A percentile compares a stretch with the other conserved stretches of the same genome.
Conservation (phyloP, 2,797 vertebrate species). For the Esox lucius region DNA sequence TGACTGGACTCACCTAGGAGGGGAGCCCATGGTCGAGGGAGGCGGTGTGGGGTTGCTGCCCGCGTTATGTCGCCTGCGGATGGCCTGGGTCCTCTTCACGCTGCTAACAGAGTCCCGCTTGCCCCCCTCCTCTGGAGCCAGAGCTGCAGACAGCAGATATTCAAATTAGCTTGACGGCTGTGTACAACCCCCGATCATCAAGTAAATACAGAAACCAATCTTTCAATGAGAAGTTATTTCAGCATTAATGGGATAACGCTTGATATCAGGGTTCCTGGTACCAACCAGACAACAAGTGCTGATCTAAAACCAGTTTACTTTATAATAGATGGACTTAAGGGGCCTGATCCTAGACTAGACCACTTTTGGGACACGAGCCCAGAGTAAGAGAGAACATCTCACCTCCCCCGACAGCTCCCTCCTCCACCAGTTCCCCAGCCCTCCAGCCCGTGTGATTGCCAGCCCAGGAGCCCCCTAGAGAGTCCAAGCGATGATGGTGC, state of each 20-base stretch:
- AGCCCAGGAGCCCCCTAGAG: slow-evolving; percentile 77
- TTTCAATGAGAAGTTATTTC: background rate
- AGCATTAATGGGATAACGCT: background rate
- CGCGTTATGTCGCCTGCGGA: slow-evolving; percentile 87
- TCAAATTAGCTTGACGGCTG: background rate
- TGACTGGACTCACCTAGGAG: slow-evolving; percentile 79
- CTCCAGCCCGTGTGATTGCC: slow-evolving; percentile 88
- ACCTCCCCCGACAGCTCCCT: slow-evolving; percentile 90
- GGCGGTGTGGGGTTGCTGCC: slow-evolving; percentile 91
- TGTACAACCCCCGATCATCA: background rate
- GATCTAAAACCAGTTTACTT: background rate
- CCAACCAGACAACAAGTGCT: background rate
- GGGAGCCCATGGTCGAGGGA: slow-evolving; percentile 89
- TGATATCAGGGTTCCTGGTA: background rate
- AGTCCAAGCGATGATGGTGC: slow-evolving; percentile 74
- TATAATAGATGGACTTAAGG: background rate
- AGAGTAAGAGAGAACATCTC: slow-evolving; percentile 40
- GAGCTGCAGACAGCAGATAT: slow-evolving; percentile 50
- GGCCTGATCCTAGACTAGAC: background rate
- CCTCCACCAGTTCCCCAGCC: slow-evolving; percentile 80
- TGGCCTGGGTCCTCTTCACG: slow-evolving; percentile 86
- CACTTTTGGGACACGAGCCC: background rate
- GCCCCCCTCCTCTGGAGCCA: slow-evolving; percentile 73
- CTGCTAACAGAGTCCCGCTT: slow-evolving; percentile 82
- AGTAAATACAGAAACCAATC: background rate